Conservation (phyloP, 2,113 vertebrate genomes). For the Aegotheles bennettii region DNA sequence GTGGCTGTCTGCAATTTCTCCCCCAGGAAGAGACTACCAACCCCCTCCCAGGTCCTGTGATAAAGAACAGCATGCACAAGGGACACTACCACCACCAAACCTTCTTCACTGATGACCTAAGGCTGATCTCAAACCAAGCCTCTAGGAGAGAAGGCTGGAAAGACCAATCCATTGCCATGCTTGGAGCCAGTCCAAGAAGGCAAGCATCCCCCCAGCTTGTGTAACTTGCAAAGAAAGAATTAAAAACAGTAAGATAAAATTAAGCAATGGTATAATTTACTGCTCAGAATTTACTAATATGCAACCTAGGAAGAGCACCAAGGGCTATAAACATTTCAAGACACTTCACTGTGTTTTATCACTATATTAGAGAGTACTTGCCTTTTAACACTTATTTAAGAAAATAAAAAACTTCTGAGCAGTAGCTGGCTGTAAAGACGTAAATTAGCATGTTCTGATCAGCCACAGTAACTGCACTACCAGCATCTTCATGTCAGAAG, state of each 20-base stretch:
- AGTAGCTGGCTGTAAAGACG: conserved; percentile 20
- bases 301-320: conserved; percentile 22
- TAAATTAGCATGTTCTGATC: conserved; percentile 15
- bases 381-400: conserved; percentile 54
- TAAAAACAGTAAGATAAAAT: conserved; percentile 50
- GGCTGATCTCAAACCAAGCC: not conserved
- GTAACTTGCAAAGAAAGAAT: conserved; percentile 1
- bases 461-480: not conserved
- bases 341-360: conserved; percentile 55
- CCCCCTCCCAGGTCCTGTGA: not conserved
- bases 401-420: conserved; percentile 55
- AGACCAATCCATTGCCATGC: not conserved
- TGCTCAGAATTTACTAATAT: conserved; percentile 60
- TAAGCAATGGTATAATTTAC: conserved; percentile 42
- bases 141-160: not conserved
- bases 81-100: not conserved
- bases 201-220: not conserved
- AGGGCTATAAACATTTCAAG: conserved; percentile 63
- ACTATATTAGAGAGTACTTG: conserved; percentile 42
- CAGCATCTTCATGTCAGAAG: not conserved
- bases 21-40: not conserved
- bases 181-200: not conserved
- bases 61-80: not conserved
- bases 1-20: not conserved
- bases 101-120: not conserved